Base-by-base conservation (phyloP, 1,140 invertebrate genomes). In the Drosophila kurseongensis region DNA sequence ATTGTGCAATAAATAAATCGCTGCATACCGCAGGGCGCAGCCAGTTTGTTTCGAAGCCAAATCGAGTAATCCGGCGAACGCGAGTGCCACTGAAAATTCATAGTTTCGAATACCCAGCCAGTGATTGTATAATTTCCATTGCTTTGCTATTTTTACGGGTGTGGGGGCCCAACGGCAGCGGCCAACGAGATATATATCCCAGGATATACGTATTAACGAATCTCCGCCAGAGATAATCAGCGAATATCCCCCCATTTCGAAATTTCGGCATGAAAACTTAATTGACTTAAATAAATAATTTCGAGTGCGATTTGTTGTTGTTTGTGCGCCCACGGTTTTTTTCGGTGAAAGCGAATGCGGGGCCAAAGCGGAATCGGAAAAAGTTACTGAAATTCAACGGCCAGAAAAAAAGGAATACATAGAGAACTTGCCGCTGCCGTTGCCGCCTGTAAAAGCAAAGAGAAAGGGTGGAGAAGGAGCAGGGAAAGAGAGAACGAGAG, bases 61-160 rank as follows among this genome's bases (percentile, higher is more conserved):
- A 42, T 44, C n/a, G 41, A 35, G 48, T 59, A 59, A 18, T 23
- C 18, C 32, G 41, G 0, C 23, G 14, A 52, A 50, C 73, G 79
- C 76, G 76, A 65, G 76, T 78, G 76, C 38, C 54, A 63, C 54
- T 8, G 48, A n/a, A 48, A 66, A 29, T 44, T 47, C 18, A 40
- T 35, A 29, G 32, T 29, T 56, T 29, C 36, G n/a, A 51, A 27
- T 13, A 12, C 32, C 10, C 35, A 54, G 66, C 54, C 38, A 61
- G 66, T 74, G 82, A 79, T 86, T 86, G 84, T 86, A 83, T 83
- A 86, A 86, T 86, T 89, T 79, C 42, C 29, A 50, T 29, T 66
- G 45, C 62, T 35, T 42, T 61, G 16, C 42, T 40, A 67, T 55
- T 38, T 42, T 13, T 27, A 23, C 55, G 80, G 56, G 74, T 36